Conservation (phyloP, 1,140 invertebrate genomes). For the Apocrypta bakeri region DNA sequence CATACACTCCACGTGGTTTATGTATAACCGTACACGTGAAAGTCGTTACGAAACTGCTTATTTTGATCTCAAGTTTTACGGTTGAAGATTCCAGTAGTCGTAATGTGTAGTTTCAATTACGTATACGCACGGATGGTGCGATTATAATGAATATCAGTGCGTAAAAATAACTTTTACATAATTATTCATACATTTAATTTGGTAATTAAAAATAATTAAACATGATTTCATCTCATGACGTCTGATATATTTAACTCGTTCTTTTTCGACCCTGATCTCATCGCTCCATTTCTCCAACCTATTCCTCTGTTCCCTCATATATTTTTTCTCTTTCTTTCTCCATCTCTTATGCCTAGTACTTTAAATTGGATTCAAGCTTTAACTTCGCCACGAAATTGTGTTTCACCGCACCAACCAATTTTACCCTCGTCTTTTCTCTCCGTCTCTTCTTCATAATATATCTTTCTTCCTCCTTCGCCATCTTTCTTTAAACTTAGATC, state of each 20-base stretch:
- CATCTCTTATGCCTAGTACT: slow-evolving; percentile 49
- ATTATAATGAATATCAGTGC: too few species aligned
- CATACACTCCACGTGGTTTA: slow-evolving; percentile 53
- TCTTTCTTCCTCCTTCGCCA: neutral
- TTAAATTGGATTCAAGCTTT: slow-evolving; percentile 65
- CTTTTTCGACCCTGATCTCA: neutral
- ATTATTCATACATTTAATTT: too few species aligned
- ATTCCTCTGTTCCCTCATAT: slow-evolving; percentile 12
- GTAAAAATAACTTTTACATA: too few species aligned
- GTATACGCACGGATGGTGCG: too few species aligned
- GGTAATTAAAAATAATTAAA: neutral
- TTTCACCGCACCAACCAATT: slow-evolving; percentile 63
- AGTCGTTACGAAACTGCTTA: too few species aligned
- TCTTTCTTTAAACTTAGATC: slow-evolving; percentile 62
- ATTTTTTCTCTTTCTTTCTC: slow-evolving; percentile 24
- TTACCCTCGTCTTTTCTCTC: slow-evolving; percentile 42
- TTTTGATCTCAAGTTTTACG: too few species aligned
- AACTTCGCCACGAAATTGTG: slow-evolving; percentile 62
- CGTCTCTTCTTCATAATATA: neutral
- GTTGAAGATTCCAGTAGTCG: too few species aligned
- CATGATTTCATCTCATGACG: neutral
- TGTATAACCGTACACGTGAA: neutral
- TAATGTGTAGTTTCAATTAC: too few species aligned
- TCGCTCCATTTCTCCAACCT: slow-evolving; percentile 13
- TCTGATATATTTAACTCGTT: neutral